These are phyloP conservation scores for Drosophila navojoa DNA, from an alignment of 1,140 invertebrate species.

Conservation along the genomic window DNA sequence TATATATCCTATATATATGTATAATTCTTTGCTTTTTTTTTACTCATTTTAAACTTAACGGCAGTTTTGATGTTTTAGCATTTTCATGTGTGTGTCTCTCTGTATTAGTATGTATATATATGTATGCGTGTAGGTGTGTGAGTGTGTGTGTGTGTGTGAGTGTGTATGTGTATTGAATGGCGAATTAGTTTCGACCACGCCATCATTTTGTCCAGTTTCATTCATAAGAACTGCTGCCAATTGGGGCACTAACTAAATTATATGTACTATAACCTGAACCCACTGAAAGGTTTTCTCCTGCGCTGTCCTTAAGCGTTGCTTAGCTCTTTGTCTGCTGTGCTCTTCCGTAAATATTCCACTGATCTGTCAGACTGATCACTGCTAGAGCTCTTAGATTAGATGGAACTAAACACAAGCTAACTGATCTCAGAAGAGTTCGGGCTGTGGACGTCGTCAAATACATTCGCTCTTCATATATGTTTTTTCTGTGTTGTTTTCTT, in stretches of 20 bases:
- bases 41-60: constrained; percentile 79
- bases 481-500: constrained; percentile 18
- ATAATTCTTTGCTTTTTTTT: constrained; percentile 57
- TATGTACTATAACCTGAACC: too few species aligned
- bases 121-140: neutral
- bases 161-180: constrained; percentile 14
- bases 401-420: too few species aligned
- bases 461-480: constrained; percentile 33
- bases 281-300: neutral
- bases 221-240: constrained; percentile 19
- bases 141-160: constrained; percentile 15
- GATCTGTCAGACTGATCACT: too few species aligned
- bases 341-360: neutral
- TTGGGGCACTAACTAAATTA: constrained; percentile 27
- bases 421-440: neutral
- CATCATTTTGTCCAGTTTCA: neutral
- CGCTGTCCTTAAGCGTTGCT: constrained; percentile 4
- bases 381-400: neutral
- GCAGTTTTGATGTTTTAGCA: constrained; percentile 82
- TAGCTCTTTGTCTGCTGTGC: neutral
- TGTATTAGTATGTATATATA: too few species aligned
- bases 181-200: constrained; percentile 38
- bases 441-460: constrained; percentile 40
- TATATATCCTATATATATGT: constrained; percentile 49
- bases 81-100: constrained; percentile 59